Percentiles rank a stretch among this genome's conserved stretches.
Conservation (phyloP, 2,888 invertebrate genomes). For the Limnephilus marmoratus region DNA sequence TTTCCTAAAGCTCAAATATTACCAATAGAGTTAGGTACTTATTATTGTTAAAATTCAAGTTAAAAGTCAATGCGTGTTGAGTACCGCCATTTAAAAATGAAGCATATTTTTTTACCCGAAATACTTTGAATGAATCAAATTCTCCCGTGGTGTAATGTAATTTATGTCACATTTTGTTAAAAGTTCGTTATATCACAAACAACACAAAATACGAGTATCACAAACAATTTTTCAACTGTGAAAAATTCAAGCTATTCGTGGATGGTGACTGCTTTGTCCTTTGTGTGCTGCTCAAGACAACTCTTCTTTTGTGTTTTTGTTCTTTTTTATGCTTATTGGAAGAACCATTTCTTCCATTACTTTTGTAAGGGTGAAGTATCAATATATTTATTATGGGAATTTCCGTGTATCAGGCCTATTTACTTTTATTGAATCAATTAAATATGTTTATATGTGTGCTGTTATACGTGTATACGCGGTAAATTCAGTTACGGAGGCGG, state of each 20-base stretch:
- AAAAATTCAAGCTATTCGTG: neutral
- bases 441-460: no score
- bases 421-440: neutral
- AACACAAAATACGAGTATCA: no score
- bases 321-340: neutral
- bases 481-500: no score
- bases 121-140: no score
- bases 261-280: no score
- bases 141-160: neutral
- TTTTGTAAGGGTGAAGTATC: neutral
- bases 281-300: neutral
- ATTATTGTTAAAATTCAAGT: neutral
- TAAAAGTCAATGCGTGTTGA: neutral
- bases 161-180: no score
- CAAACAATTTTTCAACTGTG: neutral
- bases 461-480: no score
- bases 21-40: neutral
- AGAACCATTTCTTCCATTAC: neutral
- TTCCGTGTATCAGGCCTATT: neutral
- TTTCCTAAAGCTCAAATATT: no score
- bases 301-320: neutral
- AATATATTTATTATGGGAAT: neutral
- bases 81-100: neutral
- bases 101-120: no score
- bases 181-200: no score